Percentiles rank a stretch among this genome's conserved stretches.
phyloP scores from a whole-genome alignment of 2,113 vertebrate genomes.

The Camelus dromedarius region DNA sequence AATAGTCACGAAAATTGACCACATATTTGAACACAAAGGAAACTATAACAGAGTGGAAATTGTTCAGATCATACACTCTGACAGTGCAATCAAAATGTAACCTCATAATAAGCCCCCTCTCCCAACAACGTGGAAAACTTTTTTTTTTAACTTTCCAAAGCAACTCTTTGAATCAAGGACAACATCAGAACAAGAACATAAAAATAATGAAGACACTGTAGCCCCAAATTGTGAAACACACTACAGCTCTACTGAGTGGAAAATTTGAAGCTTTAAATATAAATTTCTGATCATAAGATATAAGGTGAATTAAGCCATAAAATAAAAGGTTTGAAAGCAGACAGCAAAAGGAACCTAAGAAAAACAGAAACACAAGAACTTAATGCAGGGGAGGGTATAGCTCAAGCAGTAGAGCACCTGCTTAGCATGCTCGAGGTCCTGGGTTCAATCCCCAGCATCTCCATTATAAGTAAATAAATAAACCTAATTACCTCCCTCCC shows the following conservation, averaged over 20 bases:
- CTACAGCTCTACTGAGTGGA: background rate
- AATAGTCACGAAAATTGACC: background rate
- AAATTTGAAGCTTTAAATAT: background rate
- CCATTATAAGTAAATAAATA: too few species aligned
- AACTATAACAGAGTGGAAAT: constrained; percentile 21
- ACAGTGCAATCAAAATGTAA: background rate
- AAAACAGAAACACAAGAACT: background rate
- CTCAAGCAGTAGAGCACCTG: too few species aligned
- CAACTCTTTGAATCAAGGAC: background rate
- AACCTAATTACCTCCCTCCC: too few species aligned
- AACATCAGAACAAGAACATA: background rate
- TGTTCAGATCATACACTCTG: background rate
- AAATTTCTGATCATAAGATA: background rate
- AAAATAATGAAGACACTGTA: background rate
- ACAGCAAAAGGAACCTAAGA: background rate
- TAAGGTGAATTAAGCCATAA: background rate
- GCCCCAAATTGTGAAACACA: background rate
- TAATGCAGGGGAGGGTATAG: background rate
- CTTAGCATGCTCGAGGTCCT: too few species aligned
- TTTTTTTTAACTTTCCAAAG: background rate
- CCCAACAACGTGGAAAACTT: background rate
- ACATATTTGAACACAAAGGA: background rate
- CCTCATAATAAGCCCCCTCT: background rate
- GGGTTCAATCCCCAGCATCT: too few species aligned
- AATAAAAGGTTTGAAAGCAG: background rate